These are phyloP conservation scores for Coregonus ussuriensis DNA, from an alignment of 2,797 vertebrate species.

Conservation along the genomic window DNA sequence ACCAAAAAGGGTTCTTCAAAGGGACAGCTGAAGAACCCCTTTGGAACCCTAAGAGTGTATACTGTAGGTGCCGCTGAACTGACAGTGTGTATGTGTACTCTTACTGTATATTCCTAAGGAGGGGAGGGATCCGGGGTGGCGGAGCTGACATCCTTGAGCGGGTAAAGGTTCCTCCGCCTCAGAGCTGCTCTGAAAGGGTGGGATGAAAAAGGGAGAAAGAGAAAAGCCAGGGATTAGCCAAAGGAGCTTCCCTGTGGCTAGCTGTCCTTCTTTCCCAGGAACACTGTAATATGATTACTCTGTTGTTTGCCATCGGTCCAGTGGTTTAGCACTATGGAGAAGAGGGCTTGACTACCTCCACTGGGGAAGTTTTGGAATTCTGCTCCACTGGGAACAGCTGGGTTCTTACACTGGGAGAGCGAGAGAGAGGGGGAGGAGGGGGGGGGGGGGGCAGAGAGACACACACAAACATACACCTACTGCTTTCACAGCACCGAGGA, in stretches of 20 bases:
- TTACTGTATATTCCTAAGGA: conserved; percentile 15
- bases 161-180: conserved; percentile 48
- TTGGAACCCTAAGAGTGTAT: no score
- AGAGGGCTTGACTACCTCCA: conserved; percentile 59
- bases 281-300: conserved; percentile 85
- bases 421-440: not conserved
- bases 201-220: conserved; percentile 39
- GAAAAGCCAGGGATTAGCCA: conserved; percentile 69
- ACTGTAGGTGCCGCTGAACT: not conserved
- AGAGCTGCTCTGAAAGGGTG: conserved; percentile 43
- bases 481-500: not conserved
- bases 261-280: conserved; percentile 66
- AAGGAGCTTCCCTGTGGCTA: conserved; percentile 70
- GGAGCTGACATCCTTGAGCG: conserved; percentile 50
- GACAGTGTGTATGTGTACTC: not conserved
- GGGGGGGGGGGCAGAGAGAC: not conserved
- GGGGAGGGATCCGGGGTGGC: conserved; percentile 7
- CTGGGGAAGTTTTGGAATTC: conserved; percentile 54
- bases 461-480: not conserved
- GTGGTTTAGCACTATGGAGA: conserved; percentile 77
- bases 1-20: no score
- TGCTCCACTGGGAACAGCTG: conserved; percentile 60
- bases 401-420: conserved; percentile 48
- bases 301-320: conserved; percentile 78
- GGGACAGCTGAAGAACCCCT: no score